Conservation (phyloP, 1,140 invertebrate species). For the Scaptomyza montana region DNA sequence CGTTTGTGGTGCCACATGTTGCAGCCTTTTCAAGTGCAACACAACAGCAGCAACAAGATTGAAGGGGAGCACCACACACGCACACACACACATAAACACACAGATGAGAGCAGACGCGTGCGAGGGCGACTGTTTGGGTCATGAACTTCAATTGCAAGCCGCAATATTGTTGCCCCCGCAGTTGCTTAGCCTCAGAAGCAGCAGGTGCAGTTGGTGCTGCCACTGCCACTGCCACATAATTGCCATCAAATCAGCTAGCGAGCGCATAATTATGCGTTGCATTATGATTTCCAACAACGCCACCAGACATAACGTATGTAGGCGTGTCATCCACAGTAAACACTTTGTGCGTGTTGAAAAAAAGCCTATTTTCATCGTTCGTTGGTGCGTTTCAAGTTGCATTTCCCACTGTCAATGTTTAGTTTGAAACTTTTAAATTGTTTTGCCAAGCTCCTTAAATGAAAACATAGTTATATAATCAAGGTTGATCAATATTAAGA, state of each 20-base stretch:
- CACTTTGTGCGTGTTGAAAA: conserved; percentile 18
- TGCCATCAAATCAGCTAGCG: conserved; percentile 64
- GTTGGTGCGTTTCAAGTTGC: not conserved
- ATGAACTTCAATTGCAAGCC: conserved; percentile 75
- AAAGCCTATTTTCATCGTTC: conserved; percentile 5
- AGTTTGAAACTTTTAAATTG: conserved; percentile 28
- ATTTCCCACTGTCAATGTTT: conserved; percentile 46
- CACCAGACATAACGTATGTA: not conserved
- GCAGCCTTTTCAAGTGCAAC: conserved; percentile 35
- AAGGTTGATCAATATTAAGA: not conserved
- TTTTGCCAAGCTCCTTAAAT: not conserved
- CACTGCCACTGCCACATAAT: conserved; percentile 45
- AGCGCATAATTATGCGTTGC: conserved; percentile 63
- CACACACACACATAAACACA: conserved; percentile 12
- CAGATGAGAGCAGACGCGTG: conserved; percentile 39
- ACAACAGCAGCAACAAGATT: conserved; percentile 5
- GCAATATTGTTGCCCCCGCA: conserved; percentile 15
- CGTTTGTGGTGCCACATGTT: conserved; percentile 32
- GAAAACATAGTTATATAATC: not conserved
- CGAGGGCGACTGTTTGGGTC: conserved; percentile 61
- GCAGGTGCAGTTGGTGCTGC: conserved; percentile 31
- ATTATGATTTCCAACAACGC: conserved; percentile 27
- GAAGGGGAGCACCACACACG: conserved; percentile 22
- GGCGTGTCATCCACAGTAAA: conserved; percentile 28
- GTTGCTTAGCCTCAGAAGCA: not conserved